Percentiles rank a stretch among this genome's conserved stretches.
phyloP scores from a whole-genome alignment of 2,888 invertebrate genomes.

The Leucozona laternaria region DNA sequence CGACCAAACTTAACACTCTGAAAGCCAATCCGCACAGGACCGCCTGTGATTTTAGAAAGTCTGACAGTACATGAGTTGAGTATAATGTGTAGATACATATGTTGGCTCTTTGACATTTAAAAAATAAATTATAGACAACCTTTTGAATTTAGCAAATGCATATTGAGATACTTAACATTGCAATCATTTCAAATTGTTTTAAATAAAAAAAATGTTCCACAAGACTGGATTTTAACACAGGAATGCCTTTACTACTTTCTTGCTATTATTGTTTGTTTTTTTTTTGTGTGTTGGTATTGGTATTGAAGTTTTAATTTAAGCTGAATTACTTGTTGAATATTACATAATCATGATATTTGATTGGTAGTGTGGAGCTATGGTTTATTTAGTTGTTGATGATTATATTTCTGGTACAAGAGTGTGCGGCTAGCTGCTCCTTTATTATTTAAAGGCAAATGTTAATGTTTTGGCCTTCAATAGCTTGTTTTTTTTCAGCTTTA shows the following conservation, averaged over 20 bases:
- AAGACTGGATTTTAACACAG: neutral
- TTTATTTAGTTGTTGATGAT: neutral
- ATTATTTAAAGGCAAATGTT: neutral
- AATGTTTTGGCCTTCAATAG: conserved; percentile 15
- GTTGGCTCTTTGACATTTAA: conserved; percentile 6
- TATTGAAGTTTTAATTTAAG: neutral
- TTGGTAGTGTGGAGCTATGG: neutral
- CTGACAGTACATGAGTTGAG: neutral
- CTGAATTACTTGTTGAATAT: conserved; percentile 10
- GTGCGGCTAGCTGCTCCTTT: neutral
- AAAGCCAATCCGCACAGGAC: neutral
- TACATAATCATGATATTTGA: neutral
- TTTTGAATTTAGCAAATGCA: conserved; percentile 14
- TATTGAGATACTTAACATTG: neutral
- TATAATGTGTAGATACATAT: neutral
- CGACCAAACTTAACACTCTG: neutral
- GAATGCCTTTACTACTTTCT: conserved; percentile 6
- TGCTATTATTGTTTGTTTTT: neutral
- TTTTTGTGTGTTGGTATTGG: neutral
- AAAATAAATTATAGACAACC: conserved; percentile 3
- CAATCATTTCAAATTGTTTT: neutral
- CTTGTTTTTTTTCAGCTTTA: neutral
- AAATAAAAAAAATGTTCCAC: neutral
- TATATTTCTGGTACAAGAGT: neutral
- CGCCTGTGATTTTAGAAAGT: conserved; percentile 52